Evolutionary conservation across 2,888 invertebrate species (phyloP).

Genomic region (Polydrusus pterygomalis): DNA sequence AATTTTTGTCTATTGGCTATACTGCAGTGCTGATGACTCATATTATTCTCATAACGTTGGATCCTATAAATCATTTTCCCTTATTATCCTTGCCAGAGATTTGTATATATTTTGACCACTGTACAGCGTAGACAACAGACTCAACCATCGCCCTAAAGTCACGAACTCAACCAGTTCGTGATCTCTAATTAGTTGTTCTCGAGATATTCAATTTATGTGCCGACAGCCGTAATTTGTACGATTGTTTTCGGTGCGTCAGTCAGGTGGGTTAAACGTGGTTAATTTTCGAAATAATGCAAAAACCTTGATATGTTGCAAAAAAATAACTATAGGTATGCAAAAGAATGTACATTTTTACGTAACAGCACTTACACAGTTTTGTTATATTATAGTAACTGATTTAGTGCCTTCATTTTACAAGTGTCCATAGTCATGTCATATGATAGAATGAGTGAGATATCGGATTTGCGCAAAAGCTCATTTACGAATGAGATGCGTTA

Average conservation of each 20-base stretch:
- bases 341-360: too few species aligned
- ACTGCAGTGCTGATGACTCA: not conserved
- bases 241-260: constrained; percentile 11
- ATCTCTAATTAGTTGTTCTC: constrained; percentile 53
- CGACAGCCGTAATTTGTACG: constrained; percentile 32
- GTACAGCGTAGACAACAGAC: constrained; percentile 12
- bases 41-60: too few species aligned
- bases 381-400: too few species aligned
- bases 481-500: too few species aligned
- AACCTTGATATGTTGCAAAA: not conserved
- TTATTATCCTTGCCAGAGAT: not conserved
- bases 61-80: not conserved
- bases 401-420: too few species aligned
- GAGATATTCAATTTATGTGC: constrained; percentile 47
- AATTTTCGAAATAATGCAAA: not conserved
- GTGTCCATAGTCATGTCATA: too few species aligned
- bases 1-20: too few species aligned
- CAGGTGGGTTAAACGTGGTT: constrained; percentile 5
- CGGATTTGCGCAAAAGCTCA: too few species aligned
- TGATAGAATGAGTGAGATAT: too few species aligned
- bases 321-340: not conserved
- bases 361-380: too few species aligned
- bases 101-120: constrained; percentile 1
- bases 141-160: constrained; percentile 35
- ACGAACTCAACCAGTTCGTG: constrained; percentile 52